phyloP scores from a whole-genome alignment of 2,113 vertebrate genomes.

The Himantopus leucocephalus region DNA sequence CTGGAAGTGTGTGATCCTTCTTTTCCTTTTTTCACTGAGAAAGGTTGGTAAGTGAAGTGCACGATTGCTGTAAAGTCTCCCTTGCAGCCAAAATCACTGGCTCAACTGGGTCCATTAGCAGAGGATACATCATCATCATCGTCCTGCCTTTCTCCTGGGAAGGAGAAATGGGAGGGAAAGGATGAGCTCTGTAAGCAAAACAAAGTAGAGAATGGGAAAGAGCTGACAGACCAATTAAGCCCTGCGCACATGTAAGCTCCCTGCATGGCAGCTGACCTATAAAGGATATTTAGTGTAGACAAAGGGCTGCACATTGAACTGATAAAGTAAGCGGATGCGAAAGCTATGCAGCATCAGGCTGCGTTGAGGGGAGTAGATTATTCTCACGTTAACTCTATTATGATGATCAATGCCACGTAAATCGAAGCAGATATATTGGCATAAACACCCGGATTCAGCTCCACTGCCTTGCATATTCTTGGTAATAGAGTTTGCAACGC shows the following conservation, averaged over 20 bases:
- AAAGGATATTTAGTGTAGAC: background rate
- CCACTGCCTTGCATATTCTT: background rate
- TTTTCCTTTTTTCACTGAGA: background rate
- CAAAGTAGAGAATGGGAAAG: background rate
- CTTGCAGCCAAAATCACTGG: background rate
- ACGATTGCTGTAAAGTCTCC: background rate
- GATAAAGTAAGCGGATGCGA: background rate
- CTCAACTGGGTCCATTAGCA: background rate
- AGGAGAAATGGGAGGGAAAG: background rate
- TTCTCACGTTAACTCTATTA: background rate
- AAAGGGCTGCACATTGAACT: background rate
- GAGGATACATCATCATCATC: background rate
- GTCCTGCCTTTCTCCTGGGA: background rate
- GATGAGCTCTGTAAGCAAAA: conserved; percentile 23
- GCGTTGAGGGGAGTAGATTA: background rate
- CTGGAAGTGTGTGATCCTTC: background rate
- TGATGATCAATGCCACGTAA: background rate
- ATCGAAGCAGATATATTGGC: background rate
- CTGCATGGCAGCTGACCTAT: conserved; percentile 22
- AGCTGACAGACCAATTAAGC: conserved; percentile 44
- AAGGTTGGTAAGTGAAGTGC: background rate
- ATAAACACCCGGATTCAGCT: background rate
- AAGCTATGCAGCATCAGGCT: background rate
- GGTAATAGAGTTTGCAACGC: background rate
- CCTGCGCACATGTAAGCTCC: background rate